Percentiles rank a stretch among this genome's conserved stretches.
phyloP scores from a whole-genome alignment of 2,888 invertebrate species.

The Pachycephus smyrnensis region DNA sequence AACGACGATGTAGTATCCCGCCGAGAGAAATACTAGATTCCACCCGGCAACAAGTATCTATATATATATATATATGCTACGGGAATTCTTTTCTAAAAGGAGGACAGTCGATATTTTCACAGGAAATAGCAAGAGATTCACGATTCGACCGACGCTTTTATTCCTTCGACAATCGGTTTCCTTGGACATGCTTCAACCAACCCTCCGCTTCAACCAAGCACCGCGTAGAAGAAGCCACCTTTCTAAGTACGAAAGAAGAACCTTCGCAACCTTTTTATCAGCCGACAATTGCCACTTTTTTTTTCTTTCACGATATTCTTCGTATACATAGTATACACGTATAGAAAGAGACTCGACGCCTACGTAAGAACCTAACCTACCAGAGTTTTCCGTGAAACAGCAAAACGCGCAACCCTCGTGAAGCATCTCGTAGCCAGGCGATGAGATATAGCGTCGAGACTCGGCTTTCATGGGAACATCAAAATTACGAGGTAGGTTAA shows the following conservation, averaged over 20 bases:
- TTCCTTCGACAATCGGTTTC: background rate
- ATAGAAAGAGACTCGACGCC: background rate
- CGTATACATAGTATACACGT: background rate
- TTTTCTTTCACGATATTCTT: background rate
- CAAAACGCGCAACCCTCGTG: background rate
- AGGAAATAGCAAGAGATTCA: background rate
- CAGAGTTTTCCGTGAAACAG: background rate
- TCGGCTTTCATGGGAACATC: conserved; percentile 29
- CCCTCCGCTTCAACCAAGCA: background rate
- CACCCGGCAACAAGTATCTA: background rate
- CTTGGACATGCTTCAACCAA: background rate
- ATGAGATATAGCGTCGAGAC: background rate
- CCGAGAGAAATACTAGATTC: background rate
- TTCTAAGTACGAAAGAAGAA: background rate
- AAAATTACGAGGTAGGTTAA: conserved; percentile 54
- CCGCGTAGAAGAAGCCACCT: background rate
- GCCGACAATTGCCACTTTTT: background rate
- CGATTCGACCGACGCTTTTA: background rate
- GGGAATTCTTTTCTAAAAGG: background rate
- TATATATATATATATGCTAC: background rate
- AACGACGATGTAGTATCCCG: background rate
- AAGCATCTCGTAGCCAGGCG: background rate
- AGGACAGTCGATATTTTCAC: background rate
- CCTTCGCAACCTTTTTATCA: background rate
- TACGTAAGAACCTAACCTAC: background rate